Conservation (phyloP, 2,797 vertebrate genomes). For the Nasua narica region DNA sequence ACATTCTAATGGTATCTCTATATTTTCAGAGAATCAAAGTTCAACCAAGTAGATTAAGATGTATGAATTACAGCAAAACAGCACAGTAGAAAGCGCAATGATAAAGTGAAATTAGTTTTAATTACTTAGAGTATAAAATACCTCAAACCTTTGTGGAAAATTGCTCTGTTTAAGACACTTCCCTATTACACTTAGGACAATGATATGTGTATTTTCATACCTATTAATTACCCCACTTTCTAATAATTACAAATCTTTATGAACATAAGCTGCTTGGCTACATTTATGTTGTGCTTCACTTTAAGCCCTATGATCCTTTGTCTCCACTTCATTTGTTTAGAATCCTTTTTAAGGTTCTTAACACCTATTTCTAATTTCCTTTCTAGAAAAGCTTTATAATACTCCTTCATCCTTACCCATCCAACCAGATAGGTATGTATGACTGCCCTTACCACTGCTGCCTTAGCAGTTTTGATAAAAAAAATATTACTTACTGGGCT, state of each 20-base stretch:
- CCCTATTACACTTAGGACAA: constrained; percentile 54
- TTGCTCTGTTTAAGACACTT: neutral
- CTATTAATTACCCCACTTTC: constrained; percentile 68
- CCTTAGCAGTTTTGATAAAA: neutral
- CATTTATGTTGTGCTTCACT: constrained; percentile 49
- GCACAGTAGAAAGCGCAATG: neutral
- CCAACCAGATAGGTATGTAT: neutral
- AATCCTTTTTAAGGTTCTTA: neutral
- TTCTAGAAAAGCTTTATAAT: neutral
- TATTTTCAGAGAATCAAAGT: neutral
- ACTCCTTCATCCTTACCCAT: neutral
- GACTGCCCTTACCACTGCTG: neutral
- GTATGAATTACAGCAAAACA: neutral
- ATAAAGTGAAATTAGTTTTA: neutral
- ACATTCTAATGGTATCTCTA: neutral
- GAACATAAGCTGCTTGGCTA: constrained; percentile 54
- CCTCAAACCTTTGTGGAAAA: neutral
- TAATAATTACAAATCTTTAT: constrained; percentile 55
- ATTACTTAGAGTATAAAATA: neutral
- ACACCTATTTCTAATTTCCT: neutral
- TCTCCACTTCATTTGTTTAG: neutral
- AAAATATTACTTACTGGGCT: neutral
- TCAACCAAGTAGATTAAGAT: neutral
- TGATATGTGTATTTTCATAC: constrained; percentile 58
- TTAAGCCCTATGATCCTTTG: neutral